These are phyloP conservation scores for Troides aeacus DNA, from an alignment of 2,888 invertebrate genomes.

Conservation along the genomic window DNA sequence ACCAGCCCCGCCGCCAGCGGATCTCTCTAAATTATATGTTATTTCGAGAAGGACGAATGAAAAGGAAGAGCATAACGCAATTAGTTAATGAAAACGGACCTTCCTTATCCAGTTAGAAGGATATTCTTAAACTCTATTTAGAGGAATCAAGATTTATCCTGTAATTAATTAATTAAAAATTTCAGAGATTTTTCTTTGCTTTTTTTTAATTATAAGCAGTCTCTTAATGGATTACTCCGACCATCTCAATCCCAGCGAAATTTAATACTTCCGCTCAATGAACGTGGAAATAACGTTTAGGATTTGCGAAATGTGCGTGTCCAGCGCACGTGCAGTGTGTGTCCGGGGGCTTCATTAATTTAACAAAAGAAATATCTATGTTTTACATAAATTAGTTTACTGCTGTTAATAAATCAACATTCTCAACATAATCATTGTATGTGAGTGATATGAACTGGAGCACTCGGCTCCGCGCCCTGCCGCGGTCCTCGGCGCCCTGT, in stretches of 20 bases:
- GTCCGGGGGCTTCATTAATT: background rate
- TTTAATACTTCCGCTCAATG: background rate
- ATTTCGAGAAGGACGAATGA: too few relatives aligned
- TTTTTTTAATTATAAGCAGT: conserved; percentile 6
- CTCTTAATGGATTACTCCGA: conserved; percentile 5
- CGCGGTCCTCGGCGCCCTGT: too few relatives aligned
- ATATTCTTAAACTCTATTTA: conserved; percentile 28
- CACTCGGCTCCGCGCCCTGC: too few relatives aligned
- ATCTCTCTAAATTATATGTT: too few relatives aligned
- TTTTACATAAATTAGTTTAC: too few relatives aligned
- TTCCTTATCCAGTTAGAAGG: conserved; percentile 55
- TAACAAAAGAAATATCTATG: too few relatives aligned
- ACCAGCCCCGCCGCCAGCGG: too few relatives aligned
- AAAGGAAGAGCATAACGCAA: conserved; percentile 53
- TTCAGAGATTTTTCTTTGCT: background rate
- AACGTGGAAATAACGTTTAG: too few relatives aligned
- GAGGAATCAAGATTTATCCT: conserved; percentile 20
- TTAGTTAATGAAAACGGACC: conserved; percentile 74
- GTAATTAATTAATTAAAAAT: conserved; percentile 23
- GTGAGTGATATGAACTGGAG: too few relatives aligned
- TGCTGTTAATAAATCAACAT: too few relatives aligned
- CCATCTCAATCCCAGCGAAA: background rate
- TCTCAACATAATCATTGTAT: too few relatives aligned
- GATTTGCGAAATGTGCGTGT: background rate
- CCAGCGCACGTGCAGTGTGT: background rate